Conservation (phyloP, 2,113 vertebrate species). For the Odocoileus hemionus region DNA sequence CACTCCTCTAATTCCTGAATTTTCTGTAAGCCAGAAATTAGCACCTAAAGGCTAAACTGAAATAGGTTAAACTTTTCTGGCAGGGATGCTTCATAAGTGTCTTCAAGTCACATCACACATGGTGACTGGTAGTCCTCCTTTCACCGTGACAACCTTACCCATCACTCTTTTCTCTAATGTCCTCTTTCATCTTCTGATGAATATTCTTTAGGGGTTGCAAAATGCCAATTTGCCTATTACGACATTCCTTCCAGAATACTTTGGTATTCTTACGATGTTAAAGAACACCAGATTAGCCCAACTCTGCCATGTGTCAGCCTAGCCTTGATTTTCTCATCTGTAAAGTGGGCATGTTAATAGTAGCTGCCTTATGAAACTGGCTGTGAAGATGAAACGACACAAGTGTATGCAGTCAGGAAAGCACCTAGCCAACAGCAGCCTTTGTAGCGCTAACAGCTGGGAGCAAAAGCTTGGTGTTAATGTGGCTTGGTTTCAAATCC, state of each 20-base stretch:
- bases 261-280: not conserved
- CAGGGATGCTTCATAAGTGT: not conserved
- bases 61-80: not conserved
- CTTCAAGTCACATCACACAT: not conserved
- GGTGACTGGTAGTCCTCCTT: not conserved
- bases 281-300: not conserved
- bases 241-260: not conserved
- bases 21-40: not conserved
- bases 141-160: not conserved
- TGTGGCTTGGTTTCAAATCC: not conserved
- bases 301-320: not conserved
- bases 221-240: not conserved
- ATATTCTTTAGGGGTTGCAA: not conserved
- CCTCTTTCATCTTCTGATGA: not conserved
- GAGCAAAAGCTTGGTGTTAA: not conserved
- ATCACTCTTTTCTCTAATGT: not conserved
- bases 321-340: not conserved
- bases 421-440: not conserved
- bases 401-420: not conserved
- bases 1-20: not conserved
- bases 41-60: not conserved
- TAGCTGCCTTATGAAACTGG: not conserved
- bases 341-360: too few relatives aligned
- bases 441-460: rapidly evolving
- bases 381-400: not conserved